Evolutionary conservation across 1,140 invertebrate species (phyloP), one percentile per base, ranked within the genome.

Genomic region (Scylla paramamosain): DNA sequence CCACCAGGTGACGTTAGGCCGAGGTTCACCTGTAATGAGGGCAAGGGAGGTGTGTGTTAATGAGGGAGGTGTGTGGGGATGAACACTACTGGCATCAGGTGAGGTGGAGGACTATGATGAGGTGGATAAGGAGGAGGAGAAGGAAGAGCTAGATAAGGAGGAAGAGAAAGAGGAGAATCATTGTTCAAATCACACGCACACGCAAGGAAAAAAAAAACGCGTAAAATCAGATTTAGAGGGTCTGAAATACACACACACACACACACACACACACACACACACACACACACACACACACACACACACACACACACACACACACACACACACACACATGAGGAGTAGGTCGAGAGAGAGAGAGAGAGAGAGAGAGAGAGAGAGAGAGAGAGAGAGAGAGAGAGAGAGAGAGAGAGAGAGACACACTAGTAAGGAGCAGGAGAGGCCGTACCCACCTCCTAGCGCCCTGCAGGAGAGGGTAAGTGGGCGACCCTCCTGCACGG

Each of bases 1-100:
- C 95, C 95, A 95, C 95, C 95, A 95, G 92, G 95, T 95, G 46
- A 95, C 92, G 92, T 95, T 95, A 0, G 95, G 95, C 3, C 89
- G 95, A 10, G 95, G 95, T 4, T 90, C 77, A 29, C 95, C 95
- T 92, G 31, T 39, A 20, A 88, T 46, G 31, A 45, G 45, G 31
- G 14, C n/a, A 12, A 28, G 25, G 25, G 31, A 0, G 28, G 7
- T 39, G 45, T 16, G 45, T 7, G 8, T 88, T 39, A 45, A 88
- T 20, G 45, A 32, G 3, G 32, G 28, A 39, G n/a, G n/a, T 14
- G 12, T 31, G 25, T 16, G n/a, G 20, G n/a, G 1, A 39, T 8
- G 84, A 28, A 39, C n/a, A n/a, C n/a, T n/a, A n/a, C n/a, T 4
- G 46, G 4, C 14, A 48, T 48, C 14, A 48, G 46, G 14, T 7